Conservation (phyloP, 2,888 invertebrate genomes). For the Venusia cambrica region DNA sequence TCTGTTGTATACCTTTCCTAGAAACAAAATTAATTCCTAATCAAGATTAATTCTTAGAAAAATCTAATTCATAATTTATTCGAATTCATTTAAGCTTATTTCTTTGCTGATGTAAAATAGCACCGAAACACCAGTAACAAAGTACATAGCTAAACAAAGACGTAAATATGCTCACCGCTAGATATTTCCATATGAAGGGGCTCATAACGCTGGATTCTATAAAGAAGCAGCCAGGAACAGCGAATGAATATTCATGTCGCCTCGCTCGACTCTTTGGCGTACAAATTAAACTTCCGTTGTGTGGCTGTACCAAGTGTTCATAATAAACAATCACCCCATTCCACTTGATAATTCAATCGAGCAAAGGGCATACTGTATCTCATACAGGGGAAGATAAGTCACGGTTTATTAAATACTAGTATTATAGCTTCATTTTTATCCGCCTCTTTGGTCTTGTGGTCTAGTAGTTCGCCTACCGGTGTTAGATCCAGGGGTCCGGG, state of each 20-base stretch:
- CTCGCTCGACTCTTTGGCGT: constrained; percentile 28
- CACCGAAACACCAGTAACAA: constrained; percentile 16
- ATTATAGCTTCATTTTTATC: too few relatives aligned
- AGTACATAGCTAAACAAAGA: constrained; percentile 25
- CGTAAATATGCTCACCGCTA: constrained; percentile 26
- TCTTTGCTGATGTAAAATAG: constrained; percentile 9
- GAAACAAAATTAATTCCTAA: too few relatives aligned
- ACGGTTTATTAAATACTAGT: too few relatives aligned
- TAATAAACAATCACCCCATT: constrained; percentile 25
- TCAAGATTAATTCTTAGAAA: too few relatives aligned
- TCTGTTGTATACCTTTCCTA: too few relatives aligned
- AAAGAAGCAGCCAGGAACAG: constrained; percentile 35
- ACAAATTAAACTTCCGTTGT: constrained; percentile 33
- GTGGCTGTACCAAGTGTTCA: constrained; percentile 16
- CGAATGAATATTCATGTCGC: constrained; percentile 42
- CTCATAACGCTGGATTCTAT: constrained; percentile 33
- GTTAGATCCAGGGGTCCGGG: too few relatives aligned
- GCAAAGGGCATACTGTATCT: too few relatives aligned
- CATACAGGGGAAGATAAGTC: too few relatives aligned
- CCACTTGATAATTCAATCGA: constrained; percentile 20
- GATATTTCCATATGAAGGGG: constrained; percentile 37
- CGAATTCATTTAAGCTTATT: too few relatives aligned
- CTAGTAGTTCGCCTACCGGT: too few relatives aligned
- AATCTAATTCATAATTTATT: too few relatives aligned
- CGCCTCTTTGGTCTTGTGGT: too few relatives aligned